Base-by-base conservation (phyloP, 2,888 invertebrate genomes). In the Pollenia angustigena region DNA sequence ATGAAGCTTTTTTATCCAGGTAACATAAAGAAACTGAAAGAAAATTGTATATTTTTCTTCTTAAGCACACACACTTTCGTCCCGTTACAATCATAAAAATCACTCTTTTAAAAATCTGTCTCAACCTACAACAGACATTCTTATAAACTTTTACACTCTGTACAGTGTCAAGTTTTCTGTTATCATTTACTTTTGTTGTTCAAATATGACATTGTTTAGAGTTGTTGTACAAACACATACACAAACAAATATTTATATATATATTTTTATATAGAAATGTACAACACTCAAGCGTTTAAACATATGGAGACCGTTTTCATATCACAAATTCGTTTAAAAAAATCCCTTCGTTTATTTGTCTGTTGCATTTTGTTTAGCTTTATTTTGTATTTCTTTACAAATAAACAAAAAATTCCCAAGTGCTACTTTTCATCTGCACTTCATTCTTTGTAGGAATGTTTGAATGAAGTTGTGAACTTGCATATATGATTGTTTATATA, bases 171-270 rank as follows among this genome's bases (percentile, higher is more conserved):
- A 74, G 74, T 68, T 48, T 79, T 48, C 69, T 58, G 40, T 74
- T 80, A 69, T 75, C 23, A 80, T 32, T 32, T 69, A 74, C 48
- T 62, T 69, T 75, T 48, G 46, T 80, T 80, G 69, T 62, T 69
- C 48, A 54, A 85, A 85, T 62, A 80, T 80, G 68, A 85, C 69
- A 75, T 75, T 85, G 80, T 66, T 80, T 79, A 62, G 68, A 68
- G 40, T 71, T 71, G 10, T n/a, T 71, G 10, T 58, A 52, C 18
- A 54, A 46, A 64, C 14, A 58, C 18, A 50, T 40, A 42, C 16
- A 23, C 48, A 74, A 3, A 50, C 14, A 60, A 40, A 48, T 8
- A 10, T 16, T 32, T 14, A 50, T 2, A 60, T 50, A 14, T 46
- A 50, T 14, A 60, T 16, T 6, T 32, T 10, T 44, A 52, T 52